Evolutionary conservation across 2,888 invertebrate genomes (phyloP), one percentile per base, ranked within the genome.

Genomic region (Xiphydria camelus): DNA sequence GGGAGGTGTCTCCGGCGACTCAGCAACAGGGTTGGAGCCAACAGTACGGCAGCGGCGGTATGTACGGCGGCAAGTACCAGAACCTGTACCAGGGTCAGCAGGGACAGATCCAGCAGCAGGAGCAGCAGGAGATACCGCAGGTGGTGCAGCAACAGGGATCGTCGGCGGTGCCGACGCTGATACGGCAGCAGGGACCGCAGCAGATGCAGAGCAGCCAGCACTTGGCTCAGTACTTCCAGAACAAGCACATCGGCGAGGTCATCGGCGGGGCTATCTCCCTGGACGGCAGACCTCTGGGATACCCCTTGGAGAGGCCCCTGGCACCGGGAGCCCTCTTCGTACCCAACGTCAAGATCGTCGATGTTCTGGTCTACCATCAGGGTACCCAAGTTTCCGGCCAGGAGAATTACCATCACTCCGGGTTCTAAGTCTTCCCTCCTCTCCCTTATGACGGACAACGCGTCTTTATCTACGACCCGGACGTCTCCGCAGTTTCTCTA

Each of bases 301-400:
- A 76, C 73, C 84, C 84, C 4, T 64, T 82, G 50, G 78, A 84
- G 69, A 77, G 82, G 53, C 80, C 79, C 1, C 68, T 83, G 39
- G 64, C 76, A 40, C 49, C 55, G 9, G 66, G 68, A 58, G 49
- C 78, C 17, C 62, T 73, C 55, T 64, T 64, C 40, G 66, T 79
- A 5, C 74, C 74, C 49, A 83, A 83, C 73, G 60, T 83, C 51
- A 70, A 72, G 64, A 64, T 81, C 42, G 64, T 78, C 41, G 81
- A 83, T 44, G 78, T 83, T 20, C 45, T 74, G 34, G 80, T 84
- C 64, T 70, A 77, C 69, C 82, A 82, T 72, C 78, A 81, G 47
- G 78, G 76, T n/a, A n/a, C n/a, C n/a, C n/a, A n/a, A n/a, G n/a
- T n/a, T n/a, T n/a, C n/a, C n/a, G n/a, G n/a, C n/a, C n/a, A n/a